Evolutionary conservation across 2,797 vertebrate species (phyloP), one percentile per base, ranked within the genome.

Genomic region (Enoplosus armatus): DNA sequence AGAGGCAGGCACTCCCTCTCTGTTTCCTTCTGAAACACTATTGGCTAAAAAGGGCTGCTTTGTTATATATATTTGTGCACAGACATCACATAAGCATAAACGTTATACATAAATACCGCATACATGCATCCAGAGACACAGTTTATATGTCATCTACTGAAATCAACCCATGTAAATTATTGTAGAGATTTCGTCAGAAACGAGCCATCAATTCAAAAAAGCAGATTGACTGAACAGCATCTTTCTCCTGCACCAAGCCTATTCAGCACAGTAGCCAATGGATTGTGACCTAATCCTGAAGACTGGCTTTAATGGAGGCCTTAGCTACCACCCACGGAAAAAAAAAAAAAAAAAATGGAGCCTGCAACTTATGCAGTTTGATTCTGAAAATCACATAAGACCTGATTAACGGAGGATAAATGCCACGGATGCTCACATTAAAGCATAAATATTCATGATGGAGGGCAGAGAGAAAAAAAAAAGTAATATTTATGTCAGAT

Each of bases 401-500:
- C 91, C 93, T 93, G 93, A 94, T 95, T 94, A 94, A 94, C 89
- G 73, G 85, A 88, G 91, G 90, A 95, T 94, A 94, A 94, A 94
- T 93, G 91, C 88, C 91, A 93, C 54, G 90, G 92, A 92, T 93
- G 86, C 89, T 94, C 92, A 94, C 93, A 94, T 94, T 94, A 93
- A 91, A 87, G 86, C 91, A 93, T 95, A 90, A 94, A 95, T 94
- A 95, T 95, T 94, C 91, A 95, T 92, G 88, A 89, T 67, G 61
- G 85, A 87, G 86, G 87, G 89, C 62, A 91, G 85, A 83, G 77
- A 68, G 83, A 75, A 60, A 87, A 75, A 60, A 87, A 90, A 92
- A 94, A 93, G 92, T 93, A 85, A 94, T 94, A 95, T 95, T 94
- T 94, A 94, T 94, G 94, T 94, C 92, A 94, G 94, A 94, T 95